Evolutionary conservation across 2,113 vertebrate species (phyloP), one percentile per base, ranked within the genome.

Genomic region (Oryzias curvinotus): DNA sequence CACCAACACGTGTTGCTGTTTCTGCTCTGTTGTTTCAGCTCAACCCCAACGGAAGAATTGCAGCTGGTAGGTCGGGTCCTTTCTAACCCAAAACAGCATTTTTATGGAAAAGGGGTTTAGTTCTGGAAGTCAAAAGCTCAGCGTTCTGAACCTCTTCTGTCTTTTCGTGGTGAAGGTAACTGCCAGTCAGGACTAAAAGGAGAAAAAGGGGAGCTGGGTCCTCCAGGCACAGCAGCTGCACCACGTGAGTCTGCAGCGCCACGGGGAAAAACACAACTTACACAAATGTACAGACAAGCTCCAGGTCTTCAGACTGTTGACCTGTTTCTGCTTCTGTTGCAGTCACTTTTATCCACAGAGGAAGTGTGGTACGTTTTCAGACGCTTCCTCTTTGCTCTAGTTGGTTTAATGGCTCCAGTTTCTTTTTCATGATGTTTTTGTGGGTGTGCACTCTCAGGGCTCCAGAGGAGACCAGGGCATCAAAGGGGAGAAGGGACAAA

Each of bases 181-280:
- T 91, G 90, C 81, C 76, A 75, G 56, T 61, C 55, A 0, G 89
- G 69, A 48, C 19, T 78, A 3, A 98, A 96, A 91, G 96, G 96
- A 82, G 94, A 97, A 57, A 97, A 95, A 53, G 96, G 96, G 25
- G 94, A 96, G 21, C 89, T 83, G 64, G 96, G 96, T 1, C 74
- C 87, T 60, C 93, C 95, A 66, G 96, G 96, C 0, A 68, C 84
- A 28, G 94, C 94, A 3, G 94, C 93, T 54, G 89, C 91, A 62
- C 82, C 88, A 88, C 90, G 96, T 97, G 89, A 72, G 88, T 83
- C 8, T 14, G 25, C 16, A 19, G 14, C 19, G 7, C 19, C 14
- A 43, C 5, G 7, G 30, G 30, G 30, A 36, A 1, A 5, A 49
- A 13, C 28, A 14, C 25, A 8, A 25, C 7, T 6, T 41, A 0